Evolutionary conservation across 2,113 vertebrate species (phyloP), one percentile per base, ranked within the genome.

Genomic region (Lepisosteus osseus): DNA sequence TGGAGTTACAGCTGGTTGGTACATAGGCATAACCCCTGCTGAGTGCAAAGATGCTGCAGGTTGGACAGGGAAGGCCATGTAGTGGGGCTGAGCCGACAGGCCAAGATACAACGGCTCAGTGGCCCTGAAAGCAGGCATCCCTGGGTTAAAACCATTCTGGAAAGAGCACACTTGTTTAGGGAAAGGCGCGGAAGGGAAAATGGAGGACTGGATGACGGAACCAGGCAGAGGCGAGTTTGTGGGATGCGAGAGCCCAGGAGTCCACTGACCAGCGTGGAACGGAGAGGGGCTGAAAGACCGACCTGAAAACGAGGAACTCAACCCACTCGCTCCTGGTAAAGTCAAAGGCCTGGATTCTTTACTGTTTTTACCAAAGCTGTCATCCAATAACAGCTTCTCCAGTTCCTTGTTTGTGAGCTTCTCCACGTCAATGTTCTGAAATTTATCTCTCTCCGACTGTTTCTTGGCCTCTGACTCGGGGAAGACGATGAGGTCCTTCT

Each of bases 401-500:
- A 99, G 91, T 81, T 99, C 96, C 71, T 95, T 92, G 64, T 88
- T 89, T 65, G 93, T 95, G 71, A 99, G 87, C 66, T 98, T 98
- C 72, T 98, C 93, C 65, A 98, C 83, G 75, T 99, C 94, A 54
- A 97, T 94, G 67, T 88, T 87, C 68, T 82, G 87, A 79, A 96
- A 90, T 68, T 84, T 87, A 78, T 95, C 91, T 73, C 90, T 90
- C 76, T 93, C 88, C 62, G 82, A 71, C 68, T 79, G 87, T 72
- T 89, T 93, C 77, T 93, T 93, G 54, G 89, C 86, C 80, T 95
- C 94, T 42, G 87, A 84, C 75, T 99, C 97, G 65, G 96, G 95
- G 86, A 99, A 99, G 63, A 95, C 89, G 78, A 99, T 99, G 78
- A 99, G 97, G 85, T 99, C 97, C 82, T 89, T 93, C 74, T 99